Evolutionary conservation across 2,113 vertebrate species (phyloP).

Genomic region (Prunella himalayana): DNA sequence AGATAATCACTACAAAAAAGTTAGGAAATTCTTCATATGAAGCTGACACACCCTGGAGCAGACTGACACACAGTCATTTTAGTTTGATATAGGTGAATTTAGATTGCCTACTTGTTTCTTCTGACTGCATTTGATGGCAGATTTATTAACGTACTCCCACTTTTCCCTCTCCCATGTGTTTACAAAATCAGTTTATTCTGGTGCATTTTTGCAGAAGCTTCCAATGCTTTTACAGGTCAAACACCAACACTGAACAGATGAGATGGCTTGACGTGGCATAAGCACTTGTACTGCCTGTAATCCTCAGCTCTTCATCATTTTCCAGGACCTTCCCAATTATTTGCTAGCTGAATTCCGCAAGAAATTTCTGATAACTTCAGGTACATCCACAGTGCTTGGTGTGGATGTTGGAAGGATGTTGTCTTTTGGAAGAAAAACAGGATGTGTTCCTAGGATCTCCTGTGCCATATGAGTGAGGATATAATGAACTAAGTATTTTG

Average conservation of each 20-base stretch:
- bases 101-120: neutral
- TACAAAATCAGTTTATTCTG: neutral
- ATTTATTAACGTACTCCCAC: neutral
- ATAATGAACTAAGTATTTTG: neutral
- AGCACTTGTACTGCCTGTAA: neutral
- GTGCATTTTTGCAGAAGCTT: neutral
- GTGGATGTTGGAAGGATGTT: neutral
- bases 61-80: neutral
- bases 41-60: neutral
- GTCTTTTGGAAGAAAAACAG: neutral
- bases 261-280: neutral
- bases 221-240: neutral
- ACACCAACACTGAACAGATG: neutral
- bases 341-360: neutral
- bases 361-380: neutral
- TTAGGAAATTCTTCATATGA: conserved; percentile 20
- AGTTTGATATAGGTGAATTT: neutral
- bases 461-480: neutral
- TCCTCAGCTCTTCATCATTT: neutral
- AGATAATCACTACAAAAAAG: neutral
- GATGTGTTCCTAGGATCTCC: neutral
- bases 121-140: neutral
- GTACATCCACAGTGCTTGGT: neutral
- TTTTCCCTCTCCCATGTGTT: neutral
- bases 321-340: neutral